Conservation (phyloP, 2,888 invertebrate genomes). For the Hemaris fuciformis region DNA sequence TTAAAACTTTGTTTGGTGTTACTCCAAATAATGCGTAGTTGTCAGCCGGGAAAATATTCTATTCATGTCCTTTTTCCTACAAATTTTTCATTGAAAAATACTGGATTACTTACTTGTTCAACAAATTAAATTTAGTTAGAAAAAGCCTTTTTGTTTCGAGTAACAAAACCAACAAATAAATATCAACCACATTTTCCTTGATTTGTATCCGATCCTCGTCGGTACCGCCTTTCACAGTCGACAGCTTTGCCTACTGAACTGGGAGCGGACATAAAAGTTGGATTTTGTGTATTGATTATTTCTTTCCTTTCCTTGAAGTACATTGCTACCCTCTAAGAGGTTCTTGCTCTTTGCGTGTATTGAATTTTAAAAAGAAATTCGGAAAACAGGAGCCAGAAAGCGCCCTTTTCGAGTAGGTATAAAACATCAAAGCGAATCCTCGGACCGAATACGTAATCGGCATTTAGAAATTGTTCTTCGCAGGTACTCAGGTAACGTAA, state of each 20-base stretch:
- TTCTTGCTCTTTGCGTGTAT: conserved; percentile 27
- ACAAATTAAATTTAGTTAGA: background rate
- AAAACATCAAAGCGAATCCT: conserved; percentile 13
- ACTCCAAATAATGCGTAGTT: background rate
- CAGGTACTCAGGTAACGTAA: background rate
- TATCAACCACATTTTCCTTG: conserved; percentile 16
- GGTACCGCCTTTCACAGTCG: background rate
- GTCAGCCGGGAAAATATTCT: background rate
- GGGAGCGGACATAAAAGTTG: background rate
- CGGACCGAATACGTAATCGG: conserved; percentile 15
- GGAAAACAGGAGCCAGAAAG: conserved; percentile 28
- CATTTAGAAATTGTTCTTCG: conserved; percentile 19
- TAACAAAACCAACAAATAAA: conserved; percentile 1
- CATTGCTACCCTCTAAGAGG: conserved; percentile 17
- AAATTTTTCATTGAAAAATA: background rate
- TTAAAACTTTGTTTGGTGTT: background rate
- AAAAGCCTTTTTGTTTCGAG: background rate
- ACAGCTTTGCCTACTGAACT: conserved; percentile 18
- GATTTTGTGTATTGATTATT: conserved; percentile 37
- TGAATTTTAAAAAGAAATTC: conserved; percentile 31
- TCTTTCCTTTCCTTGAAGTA: conserved; percentile 26
- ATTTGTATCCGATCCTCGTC: conserved; percentile 22
- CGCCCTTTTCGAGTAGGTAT: conserved; percentile 14
- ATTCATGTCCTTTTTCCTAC: background rate
- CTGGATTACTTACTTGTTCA: background rate